These are phyloP conservation scores for Papio anubis DNA, from an alignment of 2,113 vertebrate genomes.

Conservation along the genomic window DNA sequence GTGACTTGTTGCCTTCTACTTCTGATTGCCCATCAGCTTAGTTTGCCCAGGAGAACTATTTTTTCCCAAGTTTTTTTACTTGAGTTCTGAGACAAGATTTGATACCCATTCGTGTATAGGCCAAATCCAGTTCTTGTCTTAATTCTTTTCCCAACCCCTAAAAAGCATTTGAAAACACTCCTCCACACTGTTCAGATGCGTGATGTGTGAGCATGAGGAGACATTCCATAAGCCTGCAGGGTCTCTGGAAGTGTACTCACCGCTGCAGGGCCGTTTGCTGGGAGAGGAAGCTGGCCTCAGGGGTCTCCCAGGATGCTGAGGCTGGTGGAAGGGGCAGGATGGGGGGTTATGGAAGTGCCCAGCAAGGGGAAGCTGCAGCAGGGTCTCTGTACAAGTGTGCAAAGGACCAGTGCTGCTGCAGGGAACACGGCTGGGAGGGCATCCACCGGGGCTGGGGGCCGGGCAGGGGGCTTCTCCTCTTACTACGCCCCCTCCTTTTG, in stretches of 20 bases:
- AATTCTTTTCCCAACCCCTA: not conserved
- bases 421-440: accelerated
- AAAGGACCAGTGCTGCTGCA: not conserved
- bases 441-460: accelerated
- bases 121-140: not conserved
- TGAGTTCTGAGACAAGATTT: not conserved
- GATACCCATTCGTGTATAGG: not conserved
- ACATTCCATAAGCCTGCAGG: accelerated
- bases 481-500: accelerated
- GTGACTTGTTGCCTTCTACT: not conserved
- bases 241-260: not conserved
- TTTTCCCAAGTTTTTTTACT: not conserved
- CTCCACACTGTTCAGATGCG: not conserved
- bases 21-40: not conserved
- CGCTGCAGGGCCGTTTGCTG: not conserved
- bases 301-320: not conserved
- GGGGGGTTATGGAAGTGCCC: not conserved
- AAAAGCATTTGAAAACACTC: too few species aligned
- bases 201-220: accelerated
- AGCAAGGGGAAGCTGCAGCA: not conserved
- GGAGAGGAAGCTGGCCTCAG: not conserved
- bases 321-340: accelerated
- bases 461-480: accelerated
- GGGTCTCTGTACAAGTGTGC: not conserved
- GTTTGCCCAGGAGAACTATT: accelerated